A percentile compares a stretch with the other conserved stretches of the same genome.
Evolutionary conservation across 1,140 invertebrate species (phyloP).

Genomic region (Kradibia gibbosae): DNA sequence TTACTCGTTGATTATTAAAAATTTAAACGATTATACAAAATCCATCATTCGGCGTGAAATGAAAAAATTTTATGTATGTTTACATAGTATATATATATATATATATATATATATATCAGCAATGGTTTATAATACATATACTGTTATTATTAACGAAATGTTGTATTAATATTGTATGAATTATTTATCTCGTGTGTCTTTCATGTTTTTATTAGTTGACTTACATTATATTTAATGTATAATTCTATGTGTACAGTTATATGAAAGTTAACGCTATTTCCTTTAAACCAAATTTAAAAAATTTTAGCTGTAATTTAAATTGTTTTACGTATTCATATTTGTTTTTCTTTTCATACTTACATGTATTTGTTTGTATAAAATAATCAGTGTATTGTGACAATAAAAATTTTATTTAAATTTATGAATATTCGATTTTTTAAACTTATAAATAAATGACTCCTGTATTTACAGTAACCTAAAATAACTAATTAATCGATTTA

Average conservation of each 20-base stretch:
- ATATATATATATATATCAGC: no score
- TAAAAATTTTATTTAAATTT: constrained; percentile 36
- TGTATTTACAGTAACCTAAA: constrained; percentile 19
- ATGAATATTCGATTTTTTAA: neutral
- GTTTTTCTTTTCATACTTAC: constrained; percentile 15
- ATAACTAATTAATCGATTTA: neutral
- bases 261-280: constrained; percentile 6
- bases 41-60: constrained; percentile 1
- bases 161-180: constrained; percentile 15
- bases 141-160: constrained; percentile 40
- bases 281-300: constrained; percentile 23
- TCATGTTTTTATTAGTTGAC: constrained; percentile 15
- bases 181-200: constrained; percentile 5
- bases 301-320: constrained; percentile 28
- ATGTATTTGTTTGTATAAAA: constrained; percentile 40
- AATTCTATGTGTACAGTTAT: constrained; percentile 29
- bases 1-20: constrained; percentile 45
- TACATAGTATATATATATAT: constrained; percentile 10
- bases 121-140: constrained; percentile 36
- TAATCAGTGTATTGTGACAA: constrained; percentile 40
- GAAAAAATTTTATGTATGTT: constrained; percentile 10
- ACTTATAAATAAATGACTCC: constrained; percentile 27
- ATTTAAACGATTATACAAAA: constrained; percentile 25
- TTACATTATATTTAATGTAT: constrained; percentile 18
- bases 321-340: constrained; percentile 20